phyloP scores from a whole-genome alignment of 2,797 vertebrate species.

The Silurus aristotelis region DNA sequence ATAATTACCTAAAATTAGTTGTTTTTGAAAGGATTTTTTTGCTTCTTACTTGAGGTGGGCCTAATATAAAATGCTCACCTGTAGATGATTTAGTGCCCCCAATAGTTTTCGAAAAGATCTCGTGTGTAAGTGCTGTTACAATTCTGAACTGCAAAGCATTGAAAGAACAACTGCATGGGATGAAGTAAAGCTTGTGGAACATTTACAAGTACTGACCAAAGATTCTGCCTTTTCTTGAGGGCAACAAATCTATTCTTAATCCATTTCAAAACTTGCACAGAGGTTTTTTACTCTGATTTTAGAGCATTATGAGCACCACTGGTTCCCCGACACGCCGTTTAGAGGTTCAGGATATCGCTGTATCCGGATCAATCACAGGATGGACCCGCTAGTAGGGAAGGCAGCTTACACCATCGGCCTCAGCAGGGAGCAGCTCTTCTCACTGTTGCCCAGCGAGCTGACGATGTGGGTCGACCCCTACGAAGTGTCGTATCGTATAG shows the following conservation, averaged over 20 bases:
- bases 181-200: neutral
- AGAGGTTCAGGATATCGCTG: slow-evolving; percentile 78
- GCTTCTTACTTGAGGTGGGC: neutral
- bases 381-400: slow-evolving; percentile 77
- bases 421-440: slow-evolving; percentile 71
- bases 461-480: slow-evolving; percentile 79
- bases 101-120: neutral
- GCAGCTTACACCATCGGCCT: slow-evolving; percentile 73
- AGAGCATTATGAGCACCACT: slow-evolving; percentile 77
- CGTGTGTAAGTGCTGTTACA: neutral
- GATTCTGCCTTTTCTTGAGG: neutral
- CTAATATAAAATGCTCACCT: neutral
- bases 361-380: slow-evolving; percentile 78
- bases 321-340: slow-evolving; percentile 75
- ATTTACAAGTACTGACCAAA: neutral
- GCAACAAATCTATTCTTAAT: neutral
- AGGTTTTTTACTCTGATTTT: slow-evolving; percentile 19
- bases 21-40: neutral
- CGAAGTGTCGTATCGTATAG: slow-evolving; percentile 80
- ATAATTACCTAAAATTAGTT: too few relatives aligned
- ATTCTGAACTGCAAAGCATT: neutral
- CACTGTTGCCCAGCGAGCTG: slow-evolving; percentile 75
- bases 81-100: neutral
- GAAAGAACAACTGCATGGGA: neutral
- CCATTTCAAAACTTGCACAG: neutral